These are phyloP conservation scores for Piezodorus guildinii DNA, from an alignment of 1,140 invertebrate genomes.

Conservation along the genomic window DNA sequence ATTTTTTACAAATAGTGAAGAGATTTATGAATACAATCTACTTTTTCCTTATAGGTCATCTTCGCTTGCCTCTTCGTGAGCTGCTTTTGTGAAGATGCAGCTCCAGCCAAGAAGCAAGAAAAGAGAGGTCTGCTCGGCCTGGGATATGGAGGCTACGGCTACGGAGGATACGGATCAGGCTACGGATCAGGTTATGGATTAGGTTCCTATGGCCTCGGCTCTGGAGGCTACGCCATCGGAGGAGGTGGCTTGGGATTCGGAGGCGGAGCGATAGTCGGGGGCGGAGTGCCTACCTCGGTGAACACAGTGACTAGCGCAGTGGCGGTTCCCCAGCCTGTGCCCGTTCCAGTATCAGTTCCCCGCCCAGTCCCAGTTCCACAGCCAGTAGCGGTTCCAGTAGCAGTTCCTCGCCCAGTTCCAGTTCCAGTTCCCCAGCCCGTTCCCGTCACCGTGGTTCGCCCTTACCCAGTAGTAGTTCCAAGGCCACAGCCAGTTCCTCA, in stretches of 20 bases:
- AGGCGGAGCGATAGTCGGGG: background rate
- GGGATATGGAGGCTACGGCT: background rate
- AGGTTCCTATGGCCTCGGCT: background rate
- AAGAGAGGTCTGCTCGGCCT: background rate
- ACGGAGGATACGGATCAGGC: background rate
- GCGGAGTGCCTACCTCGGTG: background rate
- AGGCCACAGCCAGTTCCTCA: background rate
- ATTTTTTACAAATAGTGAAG: no score
- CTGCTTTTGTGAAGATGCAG: no score
- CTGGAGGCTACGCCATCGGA: background rate
- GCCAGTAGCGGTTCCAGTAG: background rate
- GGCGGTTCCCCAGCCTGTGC: background rate
- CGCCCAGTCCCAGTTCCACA: background rate
- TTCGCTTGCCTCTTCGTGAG: no score
- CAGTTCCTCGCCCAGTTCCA: background rate
- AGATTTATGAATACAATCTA: no score
- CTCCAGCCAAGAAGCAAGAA: no score
- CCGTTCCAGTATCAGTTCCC: background rate
- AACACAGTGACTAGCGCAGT: background rate
- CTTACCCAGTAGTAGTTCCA: background rate
- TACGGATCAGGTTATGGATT: background rate
- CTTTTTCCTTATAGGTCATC: no score
- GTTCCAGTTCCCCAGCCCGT: background rate
- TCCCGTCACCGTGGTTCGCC: background rate
- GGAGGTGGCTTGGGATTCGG: background rate